phyloP scores from a whole-genome alignment of 30 jellyfish, hydroid and myxozoan species.

The Hydractinia symbiolongicarpus region DNA sequence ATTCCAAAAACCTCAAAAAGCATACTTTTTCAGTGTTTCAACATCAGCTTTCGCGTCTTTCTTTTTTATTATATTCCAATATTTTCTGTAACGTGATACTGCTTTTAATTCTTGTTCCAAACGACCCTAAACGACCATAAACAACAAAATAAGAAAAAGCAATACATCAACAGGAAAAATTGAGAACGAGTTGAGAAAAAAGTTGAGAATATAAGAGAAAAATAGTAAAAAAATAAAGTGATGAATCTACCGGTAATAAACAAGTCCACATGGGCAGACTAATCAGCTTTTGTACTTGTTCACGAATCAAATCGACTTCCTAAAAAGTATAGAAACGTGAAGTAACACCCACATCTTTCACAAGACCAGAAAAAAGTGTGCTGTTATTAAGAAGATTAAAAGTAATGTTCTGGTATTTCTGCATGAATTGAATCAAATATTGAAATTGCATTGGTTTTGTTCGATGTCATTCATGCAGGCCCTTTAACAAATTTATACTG shows the following conservation, averaged over 20 bases:
- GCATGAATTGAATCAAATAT: too few relatives aligned
- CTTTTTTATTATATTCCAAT: conserved; percentile 73
- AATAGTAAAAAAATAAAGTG: neutral
- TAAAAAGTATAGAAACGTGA: neutral
- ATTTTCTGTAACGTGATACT: conserved; percentile 60
- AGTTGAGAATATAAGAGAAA: neutral
- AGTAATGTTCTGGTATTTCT: neutral
- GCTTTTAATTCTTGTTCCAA: conserved; percentile 72
- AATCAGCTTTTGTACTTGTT: conserved; percentile 78
- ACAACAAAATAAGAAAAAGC: neutral
- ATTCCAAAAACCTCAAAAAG: neutral
- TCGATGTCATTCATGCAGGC: too few relatives aligned
- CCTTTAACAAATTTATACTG: neutral
- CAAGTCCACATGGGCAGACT: conserved; percentile 86
- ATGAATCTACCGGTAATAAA: conserved; percentile 62
- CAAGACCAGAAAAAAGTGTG: neutral
- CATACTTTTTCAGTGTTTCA: conserved; percentile 40
- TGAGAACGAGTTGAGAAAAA: neutral
- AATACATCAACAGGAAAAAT: neutral
- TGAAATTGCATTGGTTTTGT: too few relatives aligned
- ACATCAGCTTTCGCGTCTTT: conserved; percentile 55
- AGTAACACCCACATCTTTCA: neutral
- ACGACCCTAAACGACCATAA: conserved; percentile 53
- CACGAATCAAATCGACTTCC: conserved; percentile 88
- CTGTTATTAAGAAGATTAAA: neutral